Evolutionary conservation across 1,140 invertebrate species (phyloP).

Genomic region (Oscheius sp.): DNA sequence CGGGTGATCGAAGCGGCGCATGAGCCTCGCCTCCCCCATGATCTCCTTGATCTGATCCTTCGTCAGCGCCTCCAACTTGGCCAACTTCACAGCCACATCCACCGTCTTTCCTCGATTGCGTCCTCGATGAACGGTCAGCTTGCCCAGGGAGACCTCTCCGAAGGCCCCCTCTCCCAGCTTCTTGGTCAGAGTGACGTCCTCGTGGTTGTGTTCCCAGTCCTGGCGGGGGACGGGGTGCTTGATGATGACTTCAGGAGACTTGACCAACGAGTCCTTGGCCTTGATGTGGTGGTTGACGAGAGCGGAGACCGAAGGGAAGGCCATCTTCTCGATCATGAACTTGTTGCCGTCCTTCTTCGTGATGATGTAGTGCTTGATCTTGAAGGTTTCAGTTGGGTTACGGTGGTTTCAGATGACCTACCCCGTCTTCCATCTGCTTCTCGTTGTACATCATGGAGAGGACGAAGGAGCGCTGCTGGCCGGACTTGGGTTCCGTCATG

Average conservation of each 20-base stretch:
- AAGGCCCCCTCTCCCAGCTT: no score
- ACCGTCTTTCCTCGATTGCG: no score
- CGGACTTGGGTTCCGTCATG: no score
- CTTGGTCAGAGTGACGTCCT: background rate
- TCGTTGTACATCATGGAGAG: no score
- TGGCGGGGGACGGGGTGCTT: conserved; percentile 1
- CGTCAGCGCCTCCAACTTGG: conserved; percentile 31
- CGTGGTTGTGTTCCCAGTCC: conserved; percentile 15
- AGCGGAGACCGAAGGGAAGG: conserved; percentile 5
- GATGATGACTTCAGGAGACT: background rate
- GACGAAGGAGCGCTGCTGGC: no score
- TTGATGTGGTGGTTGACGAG: conserved; percentile 18
- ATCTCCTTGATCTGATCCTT: conserved; percentile 42
- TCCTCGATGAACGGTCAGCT: no score
- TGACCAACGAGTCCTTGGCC: conserved; percentile 6
- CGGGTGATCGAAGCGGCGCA: conserved; percentile 86
- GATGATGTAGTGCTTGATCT: conserved; percentile 4
- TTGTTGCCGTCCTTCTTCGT: background rate
- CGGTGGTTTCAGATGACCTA: no score
- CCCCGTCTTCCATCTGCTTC: no score
- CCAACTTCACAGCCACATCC: conserved; percentile 25
- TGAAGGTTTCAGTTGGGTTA: no score
- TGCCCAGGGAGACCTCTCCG: no score
- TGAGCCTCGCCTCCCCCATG: conserved; percentile 72
- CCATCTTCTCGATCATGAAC: background rate